Base-by-base conservation (phyloP, 2,888 invertebrate species). In the Noctua comes region DNA sequence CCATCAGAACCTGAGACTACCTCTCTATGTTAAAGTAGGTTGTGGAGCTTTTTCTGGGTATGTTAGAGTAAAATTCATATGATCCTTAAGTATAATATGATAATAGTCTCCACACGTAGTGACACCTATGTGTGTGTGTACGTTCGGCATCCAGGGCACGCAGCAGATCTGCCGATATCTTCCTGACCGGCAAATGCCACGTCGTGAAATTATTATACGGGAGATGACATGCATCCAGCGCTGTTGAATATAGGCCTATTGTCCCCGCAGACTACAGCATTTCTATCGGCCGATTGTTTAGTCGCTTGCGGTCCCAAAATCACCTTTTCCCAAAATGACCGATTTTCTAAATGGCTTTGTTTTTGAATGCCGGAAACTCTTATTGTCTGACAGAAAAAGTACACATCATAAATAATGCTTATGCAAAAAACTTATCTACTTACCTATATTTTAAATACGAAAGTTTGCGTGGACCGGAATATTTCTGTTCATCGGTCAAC, bases 11-110 rank as follows among this genome's bases (percentile, higher is more conserved):
- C 0, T 36, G 8, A 27, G 1, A 24, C 0, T 21, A 31, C 54
- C 78, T 1, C 54, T 27, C 3, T 62, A 54, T 40, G 2, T 46
- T 21, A 86, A 87, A 74, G 18, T 69, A 21, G 48, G 48, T 6
- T n/a, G 76, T 24, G 85, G 85, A 48, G 51, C 73, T 18, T 2
- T 71, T 31, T 76, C 85, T 2, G 88, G 86, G 86, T 87, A 78
- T 24, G 84, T 75, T 65, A 21, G 10, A 43, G 11, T 59, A 13
- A 46, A n/a, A 24, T 24, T 24, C 27, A 7, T 18, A 57, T 57
- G 57, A 13, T 57, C 57, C 57, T 10, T 10, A 57, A 27, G n/a
- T n/a, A n/a, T 57, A 59, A n/a, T 57, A 59, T 27, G 27, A 59
- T 27, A 54, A 40, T 27, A 21, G 27, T 5, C 18, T 31, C 11